Evolutionary conservation across 2,113 vertebrate genomes (phyloP).

Genomic region (Tachysurus vachellii): DNA sequence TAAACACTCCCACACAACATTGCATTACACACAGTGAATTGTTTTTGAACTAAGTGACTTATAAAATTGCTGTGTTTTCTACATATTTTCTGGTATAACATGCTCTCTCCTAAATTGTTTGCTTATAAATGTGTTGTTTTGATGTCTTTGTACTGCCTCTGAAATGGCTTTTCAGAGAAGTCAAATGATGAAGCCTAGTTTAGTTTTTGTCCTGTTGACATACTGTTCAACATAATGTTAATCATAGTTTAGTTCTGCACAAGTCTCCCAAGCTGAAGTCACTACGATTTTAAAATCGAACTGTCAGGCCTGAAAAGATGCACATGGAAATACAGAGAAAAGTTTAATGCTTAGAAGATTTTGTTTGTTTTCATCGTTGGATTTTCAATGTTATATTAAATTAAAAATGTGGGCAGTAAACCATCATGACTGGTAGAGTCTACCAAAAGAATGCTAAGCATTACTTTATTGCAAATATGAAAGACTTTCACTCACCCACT

Average conservation of each 20-base stretch:
- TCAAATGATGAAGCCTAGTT: neutral
- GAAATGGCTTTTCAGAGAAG: neutral
- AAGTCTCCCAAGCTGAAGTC: neutral
- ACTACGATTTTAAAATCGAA: neutral
- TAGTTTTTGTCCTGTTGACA: neutral
- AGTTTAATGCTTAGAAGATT: neutral
- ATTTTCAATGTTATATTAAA: neutral
- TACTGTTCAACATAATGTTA: too few species aligned
- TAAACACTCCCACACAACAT: neutral
- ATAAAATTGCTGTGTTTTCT: neutral
- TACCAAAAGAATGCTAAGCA: neutral
- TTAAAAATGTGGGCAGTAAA: neutral
- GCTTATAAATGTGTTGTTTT: neutral
- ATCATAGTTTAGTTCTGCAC: neutral
- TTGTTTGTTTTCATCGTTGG: neutral
- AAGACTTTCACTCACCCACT: neutral
- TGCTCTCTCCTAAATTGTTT: neutral
- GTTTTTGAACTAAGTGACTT: neutral
- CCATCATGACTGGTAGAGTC: neutral
- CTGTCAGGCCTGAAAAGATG: neutral
- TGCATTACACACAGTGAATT: neutral
- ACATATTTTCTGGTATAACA: neutral
- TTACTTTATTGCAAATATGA: neutral
- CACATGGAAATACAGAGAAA: neutral
- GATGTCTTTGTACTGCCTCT: neutral